phyloP scores from a whole-genome alignment of 2,888 invertebrate genomes.

The Scaptomyza flava region DNA sequence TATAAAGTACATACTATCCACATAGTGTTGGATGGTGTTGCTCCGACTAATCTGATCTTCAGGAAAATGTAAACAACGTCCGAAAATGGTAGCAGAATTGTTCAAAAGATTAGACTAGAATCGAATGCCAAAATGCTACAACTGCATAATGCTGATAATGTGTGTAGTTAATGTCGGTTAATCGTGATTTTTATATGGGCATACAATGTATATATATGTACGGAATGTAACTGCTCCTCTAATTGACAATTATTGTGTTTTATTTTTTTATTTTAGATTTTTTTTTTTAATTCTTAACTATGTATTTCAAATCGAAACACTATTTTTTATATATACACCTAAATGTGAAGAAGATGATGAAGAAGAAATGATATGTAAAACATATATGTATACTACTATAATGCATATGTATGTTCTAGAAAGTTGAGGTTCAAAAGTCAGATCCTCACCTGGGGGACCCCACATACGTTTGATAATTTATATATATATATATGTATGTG shows the following conservation, averaged over 20 bases:
- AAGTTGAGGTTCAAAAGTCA: slow-evolving; percentile 23
- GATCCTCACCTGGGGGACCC: slow-evolving; percentile 41
- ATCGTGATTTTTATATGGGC: slow-evolving; percentile 42
- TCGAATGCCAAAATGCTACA: slow-evolving; percentile 56
- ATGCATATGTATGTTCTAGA: slow-evolving; percentile 28
- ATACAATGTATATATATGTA: slow-evolving; percentile 7
- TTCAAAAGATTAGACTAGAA: slow-evolving; percentile 31
- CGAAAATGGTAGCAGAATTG: slow-evolving; percentile 29
- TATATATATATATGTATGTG: slow-evolving; percentile 66
- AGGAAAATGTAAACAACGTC: slow-evolving; percentile 41
- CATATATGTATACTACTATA: not conserved
- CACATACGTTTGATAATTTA: slow-evolving; percentile 62
- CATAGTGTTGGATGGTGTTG: slow-evolving; percentile 36
- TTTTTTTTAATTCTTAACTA: slow-evolving; percentile 56
- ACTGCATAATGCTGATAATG: slow-evolving; percentile 48
- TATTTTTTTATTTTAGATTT: slow-evolving; percentile 27
- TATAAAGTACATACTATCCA: slow-evolving; percentile 5
- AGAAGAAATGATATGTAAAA: slow-evolving; percentile 13
- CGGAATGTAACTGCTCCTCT: slow-evolving; percentile 27
- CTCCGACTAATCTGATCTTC: slow-evolving; percentile 23
- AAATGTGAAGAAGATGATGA: slow-evolving; percentile 22
- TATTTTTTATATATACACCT: slow-evolving; percentile 68
- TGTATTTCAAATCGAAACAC: slow-evolving; percentile 55
- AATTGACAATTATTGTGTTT: slow-evolving; percentile 43
- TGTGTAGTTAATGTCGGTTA: slow-evolving; percentile 41